A percentile compares a stretch with the other conserved stretches of the same genome.
Evolutionary conservation across 1,140 invertebrate genomes (phyloP).

Genomic region (Calliopsis andreniformis): DNA sequence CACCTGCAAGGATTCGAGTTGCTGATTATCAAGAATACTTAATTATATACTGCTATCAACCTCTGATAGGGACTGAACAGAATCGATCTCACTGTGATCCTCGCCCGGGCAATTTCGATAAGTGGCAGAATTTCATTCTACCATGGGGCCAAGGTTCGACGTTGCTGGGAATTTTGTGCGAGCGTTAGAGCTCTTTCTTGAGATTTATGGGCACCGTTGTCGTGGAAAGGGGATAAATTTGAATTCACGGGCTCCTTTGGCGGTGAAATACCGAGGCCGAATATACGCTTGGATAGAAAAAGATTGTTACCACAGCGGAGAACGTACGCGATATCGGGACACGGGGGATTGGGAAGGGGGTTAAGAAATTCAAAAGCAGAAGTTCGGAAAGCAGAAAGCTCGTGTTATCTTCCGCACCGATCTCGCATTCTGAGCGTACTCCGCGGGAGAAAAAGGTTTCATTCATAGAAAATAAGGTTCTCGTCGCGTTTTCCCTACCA

Average conservation of each 20-base stretch:
- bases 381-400: no score
- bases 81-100: not conserved
- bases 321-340: constrained; percentile 9
- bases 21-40: no score
- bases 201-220: constrained; percentile 33
- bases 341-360: not conserved
- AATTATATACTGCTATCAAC: no score
- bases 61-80: not conserved
- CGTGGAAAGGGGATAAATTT: constrained; percentile 23
- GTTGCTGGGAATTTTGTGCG: constrained; percentile 9
- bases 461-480: not conserved
- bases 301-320: constrained; percentile 9
- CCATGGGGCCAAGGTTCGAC: not conserved
- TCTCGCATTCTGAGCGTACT: not conserved
- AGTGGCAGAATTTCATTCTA: constrained; percentile 8
- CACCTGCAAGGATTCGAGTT: no score
- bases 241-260: constrained; percentile 23
- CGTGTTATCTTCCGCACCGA: not conserved
- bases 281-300: constrained; percentile 25
- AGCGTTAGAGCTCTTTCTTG: not conserved
- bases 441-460: not conserved
- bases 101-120: constrained; percentile 28
- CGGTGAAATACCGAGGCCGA: constrained; percentile 6
- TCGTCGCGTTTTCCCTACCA: no score
- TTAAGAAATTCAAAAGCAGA: constrained; percentile 21